A percentile compares a stretch with the other conserved stretches of the same genome.
phyloP scores from a whole-genome alignment of 1,140 invertebrate species.

The Penaeus vannamei region DNA sequence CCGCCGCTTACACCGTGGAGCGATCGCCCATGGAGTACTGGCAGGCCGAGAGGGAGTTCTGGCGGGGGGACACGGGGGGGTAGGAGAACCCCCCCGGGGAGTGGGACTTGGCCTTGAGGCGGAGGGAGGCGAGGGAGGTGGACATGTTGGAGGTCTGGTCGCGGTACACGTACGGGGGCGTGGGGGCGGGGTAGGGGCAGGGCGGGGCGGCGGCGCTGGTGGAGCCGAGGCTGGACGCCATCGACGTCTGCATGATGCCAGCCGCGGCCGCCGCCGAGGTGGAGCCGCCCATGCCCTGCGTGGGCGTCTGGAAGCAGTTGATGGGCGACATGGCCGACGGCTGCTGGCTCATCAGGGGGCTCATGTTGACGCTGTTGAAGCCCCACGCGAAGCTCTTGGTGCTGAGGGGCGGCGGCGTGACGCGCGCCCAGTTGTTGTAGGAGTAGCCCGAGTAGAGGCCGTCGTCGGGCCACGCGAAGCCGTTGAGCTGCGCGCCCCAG shows the following conservation, averaged over 20 bases:
- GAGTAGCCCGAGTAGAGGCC: conserved; percentile 87
- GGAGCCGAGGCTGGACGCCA: conserved; percentile 70
- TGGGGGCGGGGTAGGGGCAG: conserved; percentile 73
- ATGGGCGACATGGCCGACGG: conserved; percentile 78
- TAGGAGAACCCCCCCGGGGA: conserved; percentile 67
- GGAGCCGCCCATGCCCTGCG: conserved; percentile 66
- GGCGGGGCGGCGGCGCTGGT: conserved; percentile 71
- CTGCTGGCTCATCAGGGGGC: conserved; percentile 75
- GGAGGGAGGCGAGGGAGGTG: conserved; percentile 73
- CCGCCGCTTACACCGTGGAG: conserved; percentile 38
- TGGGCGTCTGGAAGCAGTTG: conserved; percentile 81
- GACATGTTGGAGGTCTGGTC: conserved; percentile 71
- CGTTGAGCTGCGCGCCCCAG: conserved; percentile 92
- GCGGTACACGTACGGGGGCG: conserved; percentile 73
- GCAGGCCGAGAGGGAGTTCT: conserved; percentile 64
- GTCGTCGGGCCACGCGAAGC: conserved; percentile 86
- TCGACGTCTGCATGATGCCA: conserved; percentile 73
- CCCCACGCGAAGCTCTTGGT: conserved; percentile 90
- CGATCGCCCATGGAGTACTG: conserved; percentile 63
- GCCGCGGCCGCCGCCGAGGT: conserved; percentile 65
- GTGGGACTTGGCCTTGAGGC: conserved; percentile 73
- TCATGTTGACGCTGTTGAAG: conserved; percentile 79
- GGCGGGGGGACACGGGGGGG: conserved; percentile 60
- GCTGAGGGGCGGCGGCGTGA: conserved; percentile 84
- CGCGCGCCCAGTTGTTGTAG: conserved; percentile 96